A percentile compares a stretch with the other conserved stretches of the same genome.
These are phyloP conservation scores for Coenonympha glycerion DNA, from an alignment of 2,888 invertebrate genomes.

Conservation along the genomic window DNA sequence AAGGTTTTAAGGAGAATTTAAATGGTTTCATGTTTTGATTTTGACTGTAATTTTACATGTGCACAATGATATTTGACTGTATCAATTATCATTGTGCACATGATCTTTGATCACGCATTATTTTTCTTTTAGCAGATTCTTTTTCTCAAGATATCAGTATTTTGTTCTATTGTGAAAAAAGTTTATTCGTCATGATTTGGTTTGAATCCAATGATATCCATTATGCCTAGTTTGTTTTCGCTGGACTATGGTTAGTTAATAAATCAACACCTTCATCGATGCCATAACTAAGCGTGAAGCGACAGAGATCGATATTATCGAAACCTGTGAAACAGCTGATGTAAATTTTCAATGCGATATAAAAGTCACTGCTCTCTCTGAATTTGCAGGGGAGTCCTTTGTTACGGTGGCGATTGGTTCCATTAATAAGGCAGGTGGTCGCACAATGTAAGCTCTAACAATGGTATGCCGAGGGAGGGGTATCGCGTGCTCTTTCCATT, in stretches of 20 bases:
- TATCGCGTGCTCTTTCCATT: slow-evolving; percentile 28
- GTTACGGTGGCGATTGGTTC: slow-evolving; percentile 36
- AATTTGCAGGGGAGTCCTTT: slow-evolving; percentile 30
- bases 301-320: slow-evolving; percentile 15
- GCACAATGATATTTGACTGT: too few relatives aligned
- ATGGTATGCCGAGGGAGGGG: slow-evolving; percentile 47
- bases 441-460: slow-evolving; percentile 60
- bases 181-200: too few relatives aligned
- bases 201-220: too few relatives aligned
- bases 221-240: too few relatives aligned
- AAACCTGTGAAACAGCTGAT: slow-evolving; percentile 20
- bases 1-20: slow-evolving; percentile 5
- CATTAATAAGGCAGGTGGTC: slow-evolving; percentile 70
- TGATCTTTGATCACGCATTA: too few relatives aligned
- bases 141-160: too few relatives aligned
- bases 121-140: too few relatives aligned
- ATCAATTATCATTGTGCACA: too few relatives aligned
- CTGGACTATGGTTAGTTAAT: too few relatives aligned
- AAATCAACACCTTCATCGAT: neutral
- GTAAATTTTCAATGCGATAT: slow-evolving; percentile 1
- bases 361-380: slow-evolving; percentile 11
- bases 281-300: neutral
- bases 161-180: too few relatives aligned
- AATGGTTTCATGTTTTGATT: neutral
- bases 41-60: neutral